These are phyloP conservation scores for Leptopilina syphax DNA, from an alignment of 2,888 invertebrate species.

Conservation along the genomic window DNA sequence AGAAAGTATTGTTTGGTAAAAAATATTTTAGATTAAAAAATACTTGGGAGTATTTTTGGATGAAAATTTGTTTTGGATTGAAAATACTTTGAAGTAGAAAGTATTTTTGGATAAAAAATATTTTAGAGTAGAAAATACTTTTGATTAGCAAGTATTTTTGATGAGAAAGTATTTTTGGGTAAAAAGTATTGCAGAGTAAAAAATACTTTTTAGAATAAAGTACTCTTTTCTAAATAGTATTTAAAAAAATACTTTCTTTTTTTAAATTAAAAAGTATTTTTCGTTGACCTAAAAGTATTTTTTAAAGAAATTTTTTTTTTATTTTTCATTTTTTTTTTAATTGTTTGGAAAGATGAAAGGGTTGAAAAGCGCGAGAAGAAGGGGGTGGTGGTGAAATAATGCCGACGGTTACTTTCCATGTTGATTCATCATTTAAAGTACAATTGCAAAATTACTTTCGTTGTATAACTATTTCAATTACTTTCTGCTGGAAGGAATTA, in stretches of 20 bases:
- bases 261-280: too few species aligned
- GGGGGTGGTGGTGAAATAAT: too few species aligned
- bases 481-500: not conserved
- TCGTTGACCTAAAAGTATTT: too few species aligned
- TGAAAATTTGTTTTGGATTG: not conserved
- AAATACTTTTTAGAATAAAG: too few species aligned
- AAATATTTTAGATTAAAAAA: too few species aligned
- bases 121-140: not conserved
- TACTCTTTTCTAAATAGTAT: too few species aligned
- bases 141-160: not conserved
- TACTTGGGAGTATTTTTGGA: too few species aligned
- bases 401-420: not conserved
- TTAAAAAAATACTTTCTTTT: too few species aligned
- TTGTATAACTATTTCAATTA: conserved; percentile 19
- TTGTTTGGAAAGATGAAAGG: not conserved
- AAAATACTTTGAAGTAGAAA: not conserved
- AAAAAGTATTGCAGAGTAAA: too few species aligned
- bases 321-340: not conserved
- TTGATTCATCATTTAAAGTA: not conserved
- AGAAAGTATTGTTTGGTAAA: not conserved
- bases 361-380: too few species aligned
- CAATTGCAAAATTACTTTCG: conserved; percentile 20
- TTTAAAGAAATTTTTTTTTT: too few species aligned
- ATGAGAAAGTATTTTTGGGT: not conserved
- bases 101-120: not conserved